Evolutionary conservation across 1,140 invertebrate genomes (phyloP), one percentile per base, ranked within the genome.

Genomic region (Lordiphosa clarofinis): DNA sequence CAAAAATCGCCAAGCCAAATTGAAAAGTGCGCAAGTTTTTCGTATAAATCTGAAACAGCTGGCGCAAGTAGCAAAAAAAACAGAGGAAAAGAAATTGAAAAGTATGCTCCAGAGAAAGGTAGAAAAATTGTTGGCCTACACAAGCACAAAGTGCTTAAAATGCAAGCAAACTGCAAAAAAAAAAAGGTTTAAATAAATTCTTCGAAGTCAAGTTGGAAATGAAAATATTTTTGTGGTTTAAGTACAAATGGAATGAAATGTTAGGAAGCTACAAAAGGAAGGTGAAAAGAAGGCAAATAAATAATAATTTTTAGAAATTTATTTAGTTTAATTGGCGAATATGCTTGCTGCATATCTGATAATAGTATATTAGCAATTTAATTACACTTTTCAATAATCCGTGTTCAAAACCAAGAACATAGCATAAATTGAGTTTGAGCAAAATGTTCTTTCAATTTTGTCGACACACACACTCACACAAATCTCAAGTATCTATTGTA

Each of bases 1-100:
- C 15, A 52, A 52, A 52, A 52, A 52, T 52, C 35, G 49, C 49
- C 36, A 3, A 35, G 47, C 43, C 33, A 52, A 52, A 52, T 52
- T 52, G 49, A 52, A 52, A 52, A 52, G 49, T 52, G 19, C 15
- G 36, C 49, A 52, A 52, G 49, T 52, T 52, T 52, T 52, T 52
- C 49, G n/a, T 52, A 52, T 52, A 52, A 52, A 52, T 52, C 49
- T 52, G 36, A 39, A 37, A 38, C 49, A 52, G 49, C 35, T 52
- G 49, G 13, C 49, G 21, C 49, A 37, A 24, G 19, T 15, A 12
- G 37, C 35, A 33, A 49, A 15, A n/a, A 50, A 36, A 48, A 36
- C 33, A 31, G 15, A 21, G 31, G 6, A 36, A 36, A 36, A 50
- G 35, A 39, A 52, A 52, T 52, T 52, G 49, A 38, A 38, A 52